A percentile compares a stretch with the other conserved stretches of the same genome.
Evolutionary conservation across 1,140 invertebrate species (phyloP).

Genomic region (Chionoecetes opilio): DNA sequence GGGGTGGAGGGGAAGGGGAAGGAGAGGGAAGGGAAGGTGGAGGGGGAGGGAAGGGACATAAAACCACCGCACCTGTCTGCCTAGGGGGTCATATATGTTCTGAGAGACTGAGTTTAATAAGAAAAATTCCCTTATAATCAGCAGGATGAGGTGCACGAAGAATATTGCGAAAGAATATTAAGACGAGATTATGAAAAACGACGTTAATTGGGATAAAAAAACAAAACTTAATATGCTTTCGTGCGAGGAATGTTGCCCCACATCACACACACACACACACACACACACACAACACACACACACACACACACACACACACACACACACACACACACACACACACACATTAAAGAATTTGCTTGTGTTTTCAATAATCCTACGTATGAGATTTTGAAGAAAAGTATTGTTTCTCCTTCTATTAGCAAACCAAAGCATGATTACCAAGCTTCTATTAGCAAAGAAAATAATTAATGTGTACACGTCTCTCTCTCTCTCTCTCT

Average conservation of each 20-base stretch:
- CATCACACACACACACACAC: too few relatives aligned
- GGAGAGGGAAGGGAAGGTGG: background rate
- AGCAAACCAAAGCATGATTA: too few relatives aligned
- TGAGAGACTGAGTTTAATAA: background rate
- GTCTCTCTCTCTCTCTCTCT: background rate
- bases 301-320: too few relatives aligned
- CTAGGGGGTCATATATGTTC: too few relatives aligned
- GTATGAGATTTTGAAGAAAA: too few relatives aligned
- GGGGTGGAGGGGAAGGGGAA: background rate
- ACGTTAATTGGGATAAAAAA: background rate
- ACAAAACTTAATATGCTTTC: background rate
- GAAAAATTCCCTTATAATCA: background rate
- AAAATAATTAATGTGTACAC: background rate
- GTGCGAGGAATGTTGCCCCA: background rate
- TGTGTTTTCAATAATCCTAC: too few relatives aligned
- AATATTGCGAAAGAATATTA: conserved; percentile 1
- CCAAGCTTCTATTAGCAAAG: background rate
- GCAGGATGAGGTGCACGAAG: background rate
- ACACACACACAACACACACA: too few relatives aligned
- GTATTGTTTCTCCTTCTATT: too few relatives aligned
- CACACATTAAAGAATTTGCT: too few relatives aligned
- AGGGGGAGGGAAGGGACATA: background rate
- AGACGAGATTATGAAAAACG: background rate
- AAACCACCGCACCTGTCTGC: too few relatives aligned
- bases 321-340: too few relatives aligned